Evolutionary conservation across 2,888 invertebrate genomes (phyloP), one percentile per base, ranked within the genome.

Genomic region (Sphecodes monilicornis): DNA sequence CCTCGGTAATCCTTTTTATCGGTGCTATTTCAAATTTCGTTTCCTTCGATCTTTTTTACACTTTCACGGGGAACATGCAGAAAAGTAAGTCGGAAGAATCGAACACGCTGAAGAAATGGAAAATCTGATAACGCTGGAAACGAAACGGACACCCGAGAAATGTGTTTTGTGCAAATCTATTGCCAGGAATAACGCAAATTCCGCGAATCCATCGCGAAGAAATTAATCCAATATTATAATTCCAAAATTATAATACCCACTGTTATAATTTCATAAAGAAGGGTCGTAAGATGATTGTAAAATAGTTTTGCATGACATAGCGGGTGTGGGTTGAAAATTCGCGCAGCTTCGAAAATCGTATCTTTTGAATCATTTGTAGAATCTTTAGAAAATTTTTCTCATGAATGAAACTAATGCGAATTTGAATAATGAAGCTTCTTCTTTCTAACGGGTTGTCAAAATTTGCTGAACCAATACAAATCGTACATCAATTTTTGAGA

Each of bases 1-100:
- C 64, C 26, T 29, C 26, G 11, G 74, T 39, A 32, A 79, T 46
- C 64, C 75, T 43, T 70, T 88, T 82, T 88, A 76, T 82, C 80
- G 82, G 26, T 36, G 73, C 43, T 82, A 78, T 75, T 76, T 81
- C 75, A 70, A 82, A 71, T 87, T 86, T 86, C 80, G 46, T 79
- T 78, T 72, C 74, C 72, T 16, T 18, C 43, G 66, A 4, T 66
- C 64, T 50, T 54, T 68, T 39, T 64, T 26, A 46, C 76, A 36
- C 32, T 36, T n/a, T 18, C 16, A 41, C 64, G 64, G 50, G 50
- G 50, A 50, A 43, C 46, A 54, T 60, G 26, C 32, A 60, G 22
- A 66, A 26, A 74, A 16, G 54, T 36, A 71, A 41, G n/a, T 29
- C 13, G 3, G 66, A 60, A 43, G 29, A 18, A n/a, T 60, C 50